Conservation (phyloP, 1,140 invertebrate genomes). For the Panulirus ornatus region DNA sequence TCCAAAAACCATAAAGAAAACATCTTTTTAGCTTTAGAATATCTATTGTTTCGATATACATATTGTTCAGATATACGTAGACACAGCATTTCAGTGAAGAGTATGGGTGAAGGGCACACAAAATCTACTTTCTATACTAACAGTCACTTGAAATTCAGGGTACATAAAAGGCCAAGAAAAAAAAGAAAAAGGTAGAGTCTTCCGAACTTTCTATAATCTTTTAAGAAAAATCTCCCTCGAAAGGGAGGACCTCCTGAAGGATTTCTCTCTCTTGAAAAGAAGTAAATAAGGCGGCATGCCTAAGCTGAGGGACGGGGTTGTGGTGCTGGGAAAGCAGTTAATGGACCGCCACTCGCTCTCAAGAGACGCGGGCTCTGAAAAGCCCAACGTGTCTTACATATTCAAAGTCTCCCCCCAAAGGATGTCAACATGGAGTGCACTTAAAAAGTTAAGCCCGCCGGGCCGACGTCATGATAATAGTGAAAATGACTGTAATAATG, state of each 20-base stretch:
- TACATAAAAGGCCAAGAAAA: too few species aligned
- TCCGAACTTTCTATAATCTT: neutral
- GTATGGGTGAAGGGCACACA: too few species aligned
- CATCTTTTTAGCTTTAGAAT: too few species aligned
- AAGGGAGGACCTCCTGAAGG: neutral
- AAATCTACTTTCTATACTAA: too few species aligned
- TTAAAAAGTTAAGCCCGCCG: neutral
- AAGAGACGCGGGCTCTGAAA: neutral
- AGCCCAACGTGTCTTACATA: neutral
- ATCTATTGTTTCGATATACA: too few species aligned
- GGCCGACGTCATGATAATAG: neutral
- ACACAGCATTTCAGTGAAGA: too few species aligned
- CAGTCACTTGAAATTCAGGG: too few species aligned
- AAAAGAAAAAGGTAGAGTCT: neutral
- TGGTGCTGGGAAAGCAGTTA: neutral
- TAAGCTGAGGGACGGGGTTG: neutral
- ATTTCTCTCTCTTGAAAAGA: neutral
- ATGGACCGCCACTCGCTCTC: neutral
- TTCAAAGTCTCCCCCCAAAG: conserved; percentile 5
- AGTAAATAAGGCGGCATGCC: neutral
- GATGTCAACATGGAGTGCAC: conserved; percentile 1
- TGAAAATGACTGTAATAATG: neutral
- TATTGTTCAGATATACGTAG: too few species aligned
- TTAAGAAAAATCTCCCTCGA: conserved; percentile 3
- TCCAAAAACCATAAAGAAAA: too few species aligned